These are phyloP conservation scores for Acinonyx jubatus DNA, from an alignment of 2,113 vertebrate genomes.

Conservation along the genomic window DNA sequence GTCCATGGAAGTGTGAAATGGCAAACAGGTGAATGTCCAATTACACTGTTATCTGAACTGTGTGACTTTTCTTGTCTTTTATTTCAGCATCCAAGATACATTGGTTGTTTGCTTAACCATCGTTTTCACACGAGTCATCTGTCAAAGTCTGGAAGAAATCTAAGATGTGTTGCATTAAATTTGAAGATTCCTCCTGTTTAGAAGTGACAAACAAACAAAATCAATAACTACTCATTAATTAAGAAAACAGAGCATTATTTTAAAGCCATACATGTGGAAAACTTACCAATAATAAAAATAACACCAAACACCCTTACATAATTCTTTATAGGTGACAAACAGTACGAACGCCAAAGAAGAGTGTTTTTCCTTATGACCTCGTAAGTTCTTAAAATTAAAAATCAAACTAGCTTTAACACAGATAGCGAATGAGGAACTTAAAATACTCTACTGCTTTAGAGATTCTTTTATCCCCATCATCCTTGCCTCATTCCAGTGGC, in stretches of 20 bases:
- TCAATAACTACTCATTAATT: slow-evolving; percentile 89
- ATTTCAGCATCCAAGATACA: slow-evolving; percentile 87
- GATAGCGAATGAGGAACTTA: neutral
- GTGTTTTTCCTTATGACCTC: neutral
- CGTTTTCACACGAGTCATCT: slow-evolving; percentile 84
- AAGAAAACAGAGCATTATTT: slow-evolving; percentile 87
- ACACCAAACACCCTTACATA: slow-evolving; percentile 73
- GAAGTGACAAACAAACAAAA: slow-evolving; percentile 88
- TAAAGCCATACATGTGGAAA: slow-evolving; percentile 85
- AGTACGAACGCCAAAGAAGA: neutral
- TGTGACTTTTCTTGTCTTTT: slow-evolving; percentile 93
- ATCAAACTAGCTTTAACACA: neutral
- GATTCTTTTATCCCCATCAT: neutral
- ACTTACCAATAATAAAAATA: slow-evolving; percentile 82
- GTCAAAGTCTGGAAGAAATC: slow-evolving; percentile 89
- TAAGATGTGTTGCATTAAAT: slow-evolving; percentile 89
- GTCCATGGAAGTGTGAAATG: slow-evolving; percentile 93
- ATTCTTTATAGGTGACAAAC: slow-evolving; percentile 21
- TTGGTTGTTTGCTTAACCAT: slow-evolving; percentile 89
- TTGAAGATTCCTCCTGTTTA: slow-evolving; percentile 92
- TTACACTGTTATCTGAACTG: slow-evolving; percentile 97
- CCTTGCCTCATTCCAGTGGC: neutral
- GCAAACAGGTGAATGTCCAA: slow-evolving; percentile 99
- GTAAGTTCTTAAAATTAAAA: slow-evolving; percentile 43
- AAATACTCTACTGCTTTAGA: neutral